Evolutionary conservation across 2,888 invertebrate species (phyloP).

Genomic region (Diploptera punctata): DNA sequence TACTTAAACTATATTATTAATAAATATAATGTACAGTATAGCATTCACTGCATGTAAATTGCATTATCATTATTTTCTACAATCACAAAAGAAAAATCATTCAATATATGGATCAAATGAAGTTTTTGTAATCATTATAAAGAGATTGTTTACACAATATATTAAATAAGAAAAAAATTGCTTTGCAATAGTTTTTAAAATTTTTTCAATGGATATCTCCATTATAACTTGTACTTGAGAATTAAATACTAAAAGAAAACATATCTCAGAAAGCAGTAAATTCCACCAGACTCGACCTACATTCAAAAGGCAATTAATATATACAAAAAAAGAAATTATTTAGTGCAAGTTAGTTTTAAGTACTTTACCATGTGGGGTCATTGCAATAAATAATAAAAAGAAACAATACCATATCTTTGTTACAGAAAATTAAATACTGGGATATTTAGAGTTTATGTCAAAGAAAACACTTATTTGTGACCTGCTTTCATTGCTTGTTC

Average conservation of each 20-base stretch:
- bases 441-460: conserved; percentile 2
- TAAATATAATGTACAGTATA: conserved; percentile 12
- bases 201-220: conserved; percentile 15
- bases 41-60: neutral
- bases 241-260: conserved; percentile 31
- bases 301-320: conserved; percentile 16
- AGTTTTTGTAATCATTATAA: neutral
- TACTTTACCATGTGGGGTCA: conserved; percentile 34
- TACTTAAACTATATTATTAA: conserved; percentile 25
- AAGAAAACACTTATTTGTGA: conserved; percentile 22
- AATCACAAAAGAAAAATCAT: conserved; percentile 5
- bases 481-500: conserved; percentile 11
- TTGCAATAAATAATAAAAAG: conserved; percentile 19
- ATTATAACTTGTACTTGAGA: conserved; percentile 16
- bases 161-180: conserved; percentile 31
- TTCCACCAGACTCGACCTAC: conserved; percentile 32
- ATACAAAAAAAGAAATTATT: conserved; percentile 21
- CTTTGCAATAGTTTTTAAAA: conserved; percentile 27
- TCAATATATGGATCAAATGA: neutral
- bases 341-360: conserved; percentile 28
- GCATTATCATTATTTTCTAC: neutral
- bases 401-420: conserved; percentile 6
- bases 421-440: conserved; percentile 33
- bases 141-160: conserved; percentile 13
- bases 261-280: conserved; percentile 24